These are phyloP conservation scores for Oxycera nigricornis DNA, from an alignment of 2,888 invertebrate species.

Conservation along the genomic window DNA sequence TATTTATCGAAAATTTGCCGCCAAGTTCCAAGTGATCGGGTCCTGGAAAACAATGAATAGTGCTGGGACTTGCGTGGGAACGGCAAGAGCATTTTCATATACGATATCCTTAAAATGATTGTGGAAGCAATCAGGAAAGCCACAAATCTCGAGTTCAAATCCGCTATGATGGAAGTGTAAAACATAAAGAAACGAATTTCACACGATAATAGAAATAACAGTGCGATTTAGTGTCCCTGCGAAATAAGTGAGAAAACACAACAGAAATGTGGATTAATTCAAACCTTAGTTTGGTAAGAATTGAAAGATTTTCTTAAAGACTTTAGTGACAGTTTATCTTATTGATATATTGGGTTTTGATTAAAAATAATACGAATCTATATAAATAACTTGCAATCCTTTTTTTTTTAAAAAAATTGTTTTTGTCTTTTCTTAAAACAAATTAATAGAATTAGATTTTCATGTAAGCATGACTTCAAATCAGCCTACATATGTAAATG, in stretches of 20 bases:
- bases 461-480: too few species aligned
- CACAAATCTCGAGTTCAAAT: neutral
- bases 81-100: conserved; percentile 1
- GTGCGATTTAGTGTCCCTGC: neutral
- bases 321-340: too few species aligned
- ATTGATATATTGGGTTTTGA: too few species aligned
- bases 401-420: neutral
- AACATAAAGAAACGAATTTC: neutral
- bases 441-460: too few species aligned
- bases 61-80: neutral
- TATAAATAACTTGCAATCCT: neutral
- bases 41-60: neutral
- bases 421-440: too few species aligned
- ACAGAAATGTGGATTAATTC: conserved; percentile 31
- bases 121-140: neutral
- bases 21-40: neutral
- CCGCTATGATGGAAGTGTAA: neutral
- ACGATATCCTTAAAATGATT: neutral
- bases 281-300: conserved; percentile 22
- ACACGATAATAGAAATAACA: neutral
- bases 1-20: too few species aligned
- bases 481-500: too few species aligned
- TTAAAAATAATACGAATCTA: too few species aligned
- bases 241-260: neutral
- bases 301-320: neutral